These are phyloP conservation scores for Epirrhoe alternata DNA, from an alignment of 2,888 invertebrate genomes.

Conservation along the genomic window DNA sequence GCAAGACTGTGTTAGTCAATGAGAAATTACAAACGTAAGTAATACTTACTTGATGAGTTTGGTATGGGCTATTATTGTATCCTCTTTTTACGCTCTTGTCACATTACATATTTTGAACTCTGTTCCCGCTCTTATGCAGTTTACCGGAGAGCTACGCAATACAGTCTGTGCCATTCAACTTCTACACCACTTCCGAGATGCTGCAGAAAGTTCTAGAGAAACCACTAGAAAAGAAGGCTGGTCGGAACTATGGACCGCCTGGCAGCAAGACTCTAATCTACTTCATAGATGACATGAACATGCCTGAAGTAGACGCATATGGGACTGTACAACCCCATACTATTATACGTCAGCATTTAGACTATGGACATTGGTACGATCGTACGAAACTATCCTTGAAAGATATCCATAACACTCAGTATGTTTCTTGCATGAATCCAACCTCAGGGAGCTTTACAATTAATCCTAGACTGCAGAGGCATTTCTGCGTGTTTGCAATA, in stretches of 20 bases:
- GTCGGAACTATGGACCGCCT: conserved; percentile 97
- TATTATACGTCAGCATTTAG: conserved; percentile 96
- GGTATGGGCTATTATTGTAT: background rate
- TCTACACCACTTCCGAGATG: conserved; percentile 98
- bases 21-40: conserved; percentile 87
- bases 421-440: conserved; percentile 99
- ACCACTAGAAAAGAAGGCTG: conserved; percentile 98
- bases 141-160: conserved; percentile 94
- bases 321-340: conserved; percentile 99
- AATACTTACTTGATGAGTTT: background rate
- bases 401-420: conserved; percentile 98
- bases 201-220: conserved; percentile 96
- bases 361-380: conserved; percentile 97
- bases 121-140: conserved; percentile 54
- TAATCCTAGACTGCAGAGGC: conserved; percentile 95
- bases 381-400: conserved; percentile 94
- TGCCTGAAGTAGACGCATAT: conserved; percentile 96
- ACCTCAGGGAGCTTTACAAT: conserved; percentile 99
- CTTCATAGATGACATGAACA: conserved; percentile 99
- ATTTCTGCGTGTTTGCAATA: conserved; percentile 95
- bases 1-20: conserved; percentile 94
- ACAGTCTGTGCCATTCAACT: conserved; percentile 97
- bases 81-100: background rate
- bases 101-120: background rate
- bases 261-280: conserved; percentile 97